phyloP scores from a whole-genome alignment of 2,888 invertebrate species.

The Ephialtes manifestator region DNA sequence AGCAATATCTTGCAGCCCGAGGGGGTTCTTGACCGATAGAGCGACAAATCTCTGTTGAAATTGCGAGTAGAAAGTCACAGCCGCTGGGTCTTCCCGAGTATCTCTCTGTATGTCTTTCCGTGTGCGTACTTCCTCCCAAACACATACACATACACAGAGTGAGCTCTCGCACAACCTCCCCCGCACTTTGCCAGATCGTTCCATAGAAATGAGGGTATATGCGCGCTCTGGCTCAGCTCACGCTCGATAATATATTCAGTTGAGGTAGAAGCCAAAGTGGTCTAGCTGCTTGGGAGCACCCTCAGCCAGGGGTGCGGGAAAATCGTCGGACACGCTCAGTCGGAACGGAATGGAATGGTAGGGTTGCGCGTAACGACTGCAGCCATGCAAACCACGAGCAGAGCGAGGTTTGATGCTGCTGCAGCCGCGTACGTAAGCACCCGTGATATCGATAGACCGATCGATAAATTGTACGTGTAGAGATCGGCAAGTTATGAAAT shows the following conservation, averaged over 20 bases:
- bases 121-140: background rate
- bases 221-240: conserved; percentile 19
- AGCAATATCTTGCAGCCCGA: conserved; percentile 5
- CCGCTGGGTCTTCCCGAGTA: background rate
- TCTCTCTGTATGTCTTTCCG: background rate
- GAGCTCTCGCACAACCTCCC: background rate
- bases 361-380: conserved; percentile 50
- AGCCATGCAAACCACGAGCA: conserved; percentile 39
- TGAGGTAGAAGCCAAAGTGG: conserved; percentile 60
- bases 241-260: conserved; percentile 60
- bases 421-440: conserved; percentile 20
- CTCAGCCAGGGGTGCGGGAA: conserved; percentile 12
- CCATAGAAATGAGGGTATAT: conserved; percentile 50
- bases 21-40: conserved; percentile 13
- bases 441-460: conserved; percentile 51
- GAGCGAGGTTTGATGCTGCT: background rate
- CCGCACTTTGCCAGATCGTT: conserved; percentile 50
- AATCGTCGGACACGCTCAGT: conserved; percentile 34
- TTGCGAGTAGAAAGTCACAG: conserved; percentile 26
- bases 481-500: conserved; percentile 42
- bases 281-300: conserved; percentile 43
- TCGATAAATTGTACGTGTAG: conserved; percentile 58
- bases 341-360: conserved; percentile 34
- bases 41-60: conserved; percentile 34
- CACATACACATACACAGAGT: background rate